These are phyloP conservation scores for Corythornis madagascariensis DNA, from an alignment of 2,113 vertebrate genomes.

Conservation along the genomic window DNA sequence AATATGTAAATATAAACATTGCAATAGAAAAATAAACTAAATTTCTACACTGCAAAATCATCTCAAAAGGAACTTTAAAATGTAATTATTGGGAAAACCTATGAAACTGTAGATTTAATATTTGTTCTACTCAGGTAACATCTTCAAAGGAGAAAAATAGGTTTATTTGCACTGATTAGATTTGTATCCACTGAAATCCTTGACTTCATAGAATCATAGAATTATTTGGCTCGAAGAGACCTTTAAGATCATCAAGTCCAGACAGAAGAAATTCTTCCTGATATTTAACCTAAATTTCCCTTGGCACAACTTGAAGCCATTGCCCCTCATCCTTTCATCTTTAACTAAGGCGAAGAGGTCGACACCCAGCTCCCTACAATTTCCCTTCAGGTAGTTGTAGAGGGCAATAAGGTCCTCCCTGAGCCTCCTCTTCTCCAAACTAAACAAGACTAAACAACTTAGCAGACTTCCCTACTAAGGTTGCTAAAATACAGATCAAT, in stretches of 20 bases:
- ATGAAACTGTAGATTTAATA: background rate
- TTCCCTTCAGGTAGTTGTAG: too few species aligned
- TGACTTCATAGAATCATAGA: background rate
- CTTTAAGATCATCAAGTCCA: too few species aligned
- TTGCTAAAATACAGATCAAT: background rate
- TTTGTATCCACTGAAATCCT: background rate
- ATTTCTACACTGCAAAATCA: background rate
- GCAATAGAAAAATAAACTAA: background rate
- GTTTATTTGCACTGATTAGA: fast-evolving
- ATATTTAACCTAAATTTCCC: too few species aligned
- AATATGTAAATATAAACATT: background rate
- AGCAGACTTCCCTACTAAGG: background rate
- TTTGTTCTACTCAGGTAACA: background rate
- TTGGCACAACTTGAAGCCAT: too few species aligned
- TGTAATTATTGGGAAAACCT: background rate
- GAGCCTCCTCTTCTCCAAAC: too few species aligned
- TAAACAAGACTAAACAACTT: too few species aligned
- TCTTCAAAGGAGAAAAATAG: background rate
- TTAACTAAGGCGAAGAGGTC: too few species aligned
- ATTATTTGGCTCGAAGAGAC: too few species aligned
- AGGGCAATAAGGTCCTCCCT: too few species aligned
- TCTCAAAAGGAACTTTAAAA: background rate
- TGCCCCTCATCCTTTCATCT: too few species aligned
- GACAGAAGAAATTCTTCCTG: too few species aligned
- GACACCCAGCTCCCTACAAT: too few species aligned